Evolutionary conservation across 1,140 invertebrate genomes (phyloP), one percentile per base, ranked within the genome.

Genomic region (Eumeta japonica): DNA sequence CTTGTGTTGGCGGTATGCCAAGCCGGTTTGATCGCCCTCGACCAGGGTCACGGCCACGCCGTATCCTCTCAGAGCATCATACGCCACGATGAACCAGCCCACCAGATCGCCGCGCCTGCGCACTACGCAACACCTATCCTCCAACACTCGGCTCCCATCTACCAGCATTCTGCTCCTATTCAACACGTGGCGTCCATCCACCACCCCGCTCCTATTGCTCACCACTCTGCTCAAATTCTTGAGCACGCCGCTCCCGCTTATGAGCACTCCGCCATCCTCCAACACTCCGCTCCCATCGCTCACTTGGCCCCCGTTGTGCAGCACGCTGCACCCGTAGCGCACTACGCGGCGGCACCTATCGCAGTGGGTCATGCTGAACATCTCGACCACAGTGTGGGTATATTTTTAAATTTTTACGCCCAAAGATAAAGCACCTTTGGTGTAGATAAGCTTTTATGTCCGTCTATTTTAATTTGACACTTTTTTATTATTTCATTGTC

Each of bases 61-160:
- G 51, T 74, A 0, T 74, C 72, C 16, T 67, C 64, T 1, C 72
- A 75, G 33, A 72, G 60, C 50, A 67, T 72, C 38, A 42, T 70
- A 13, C 62, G 63, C 16, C 67, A 74, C 41, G 60, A 68, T 35
- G 56, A 72, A 34, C 54, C 59, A 1, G 28, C 47, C 2, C 51
- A 53, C 13, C 50, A 55, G 13, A 37, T 45, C 3, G 4, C 33
- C 10, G 16, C 16, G 11, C 45, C 50, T 10, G 16, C 36, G 1
- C 52, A 55, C 33, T 52, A 43, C 35, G 36, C 41, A 14, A 37
- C 45, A 11, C 52, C 48, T 7, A 29, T 52, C 15, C 5, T 24
- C 20, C 28, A 39, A 30, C 31, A 15, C 19, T 16, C 19, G 12
- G 30, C 34, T 18, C 16, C 27, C 10, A 37, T 37, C 10, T 19